Evolutionary conservation across 2,113 vertebrate genomes (phyloP).

Genomic region (Microcebus jonahi): DNA sequence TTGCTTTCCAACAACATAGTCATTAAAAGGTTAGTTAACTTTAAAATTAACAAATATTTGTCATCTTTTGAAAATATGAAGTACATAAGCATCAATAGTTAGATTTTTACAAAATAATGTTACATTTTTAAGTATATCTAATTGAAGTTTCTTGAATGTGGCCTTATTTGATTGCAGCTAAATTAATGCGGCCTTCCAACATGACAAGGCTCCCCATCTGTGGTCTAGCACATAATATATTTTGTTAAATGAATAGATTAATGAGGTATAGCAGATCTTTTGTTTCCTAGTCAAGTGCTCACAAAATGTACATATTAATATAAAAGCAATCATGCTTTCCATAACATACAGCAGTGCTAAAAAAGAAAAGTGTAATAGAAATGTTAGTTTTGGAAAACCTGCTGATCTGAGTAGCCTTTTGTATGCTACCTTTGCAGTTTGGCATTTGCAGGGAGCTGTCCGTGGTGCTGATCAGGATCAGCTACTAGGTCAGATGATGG

Average conservation of each 20-base stretch:
- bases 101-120: no score
- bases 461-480: slow-evolving; percentile 52
- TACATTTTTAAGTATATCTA: no score
- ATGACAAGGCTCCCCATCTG: no score
- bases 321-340: not conserved
- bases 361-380: not conserved
- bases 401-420: not conserved
- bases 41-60: no score
- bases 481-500: not conserved
- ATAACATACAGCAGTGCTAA: not conserved
- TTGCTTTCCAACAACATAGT: no score
- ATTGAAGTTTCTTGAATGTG: no score
- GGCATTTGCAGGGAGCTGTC: not conserved
- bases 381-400: not conserved
- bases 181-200: no score
- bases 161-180: no score
- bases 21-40: no score
- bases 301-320: not conserved
- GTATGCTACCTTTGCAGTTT: not conserved
- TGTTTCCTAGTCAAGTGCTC: not conserved
- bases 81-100: no score
- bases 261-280: not conserved
- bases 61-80: no score
- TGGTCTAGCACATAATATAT: not conserved
- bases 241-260: slow-evolving; percentile 1